phyloP scores from a whole-genome alignment of 2,113 vertebrate genomes.

The Aegithalos caudatus region DNA sequence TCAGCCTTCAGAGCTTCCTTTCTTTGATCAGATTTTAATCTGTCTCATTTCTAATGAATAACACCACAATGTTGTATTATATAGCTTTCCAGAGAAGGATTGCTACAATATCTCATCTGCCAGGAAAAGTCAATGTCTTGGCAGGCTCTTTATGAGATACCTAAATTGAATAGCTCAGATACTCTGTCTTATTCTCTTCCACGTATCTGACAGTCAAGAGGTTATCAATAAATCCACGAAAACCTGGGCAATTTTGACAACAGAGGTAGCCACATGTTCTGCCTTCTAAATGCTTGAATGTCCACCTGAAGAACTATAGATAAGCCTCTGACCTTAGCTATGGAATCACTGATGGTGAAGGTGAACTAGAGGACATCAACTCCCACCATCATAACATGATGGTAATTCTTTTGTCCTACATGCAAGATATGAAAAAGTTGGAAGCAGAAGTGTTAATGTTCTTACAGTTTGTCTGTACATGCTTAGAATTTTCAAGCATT shows the following conservation, averaged over 20 bases:
- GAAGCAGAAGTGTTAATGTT: background rate
- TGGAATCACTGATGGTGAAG: background rate
- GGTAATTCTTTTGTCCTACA: background rate
- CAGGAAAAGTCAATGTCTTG: constrained; percentile 29
- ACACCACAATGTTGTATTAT: background rate
- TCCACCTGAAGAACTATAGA: background rate
- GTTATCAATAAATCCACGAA: background rate
- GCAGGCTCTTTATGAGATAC: constrained; percentile 20
- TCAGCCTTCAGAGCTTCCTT: background rate
- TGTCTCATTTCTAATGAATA: constrained; percentile 46
- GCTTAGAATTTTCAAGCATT: background rate
- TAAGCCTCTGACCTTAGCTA: background rate
- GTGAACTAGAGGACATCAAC: background rate
- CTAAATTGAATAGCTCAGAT: constrained; percentile 4
- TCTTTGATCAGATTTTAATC: constrained; percentile 40
- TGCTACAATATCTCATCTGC: constrained; percentile 36
- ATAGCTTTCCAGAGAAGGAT: constrained; percentile 18
- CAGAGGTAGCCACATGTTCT: background rate
- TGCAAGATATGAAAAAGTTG: background rate
- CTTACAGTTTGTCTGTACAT: background rate
- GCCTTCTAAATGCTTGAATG: background rate
- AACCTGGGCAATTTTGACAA: background rate
- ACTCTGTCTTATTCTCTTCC: background rate
- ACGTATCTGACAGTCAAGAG: background rate
- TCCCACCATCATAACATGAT: background rate